A percentile compares a stretch with the other conserved stretches of the same genome.
Conservation (phyloP, 2,888 invertebrate genomes). For the Polietes domitor region DNA sequence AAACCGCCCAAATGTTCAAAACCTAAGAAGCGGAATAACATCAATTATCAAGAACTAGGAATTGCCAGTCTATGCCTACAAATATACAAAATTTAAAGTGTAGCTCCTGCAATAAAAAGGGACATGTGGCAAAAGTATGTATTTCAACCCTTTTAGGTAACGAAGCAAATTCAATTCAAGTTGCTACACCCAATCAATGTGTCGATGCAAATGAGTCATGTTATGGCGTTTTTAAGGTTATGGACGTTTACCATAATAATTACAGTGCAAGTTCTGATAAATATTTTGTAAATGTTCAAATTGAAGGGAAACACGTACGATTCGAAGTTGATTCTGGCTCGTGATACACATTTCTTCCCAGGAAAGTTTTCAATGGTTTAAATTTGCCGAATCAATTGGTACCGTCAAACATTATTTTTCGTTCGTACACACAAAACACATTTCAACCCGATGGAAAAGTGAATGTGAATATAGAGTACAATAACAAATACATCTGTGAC, state of each 20-base stretch:
- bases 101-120: too few species aligned
- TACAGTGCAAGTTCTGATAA: not conserved
- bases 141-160: too few species aligned
- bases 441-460: slow-evolving; percentile 52
- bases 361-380: slow-evolving; percentile 22
- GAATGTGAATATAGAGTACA: slow-evolving; percentile 37
- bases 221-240: too few species aligned
- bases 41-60: slow-evolving; percentile 5
- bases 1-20: too few species aligned
- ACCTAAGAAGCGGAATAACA: not conserved
- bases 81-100: too few species aligned
- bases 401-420: slow-evolving; percentile 9
- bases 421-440: too few species aligned
- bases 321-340: slow-evolving; percentile 47
- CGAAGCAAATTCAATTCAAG: too few species aligned
- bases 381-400: slow-evolving; percentile 9
- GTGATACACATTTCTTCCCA: slow-evolving; percentile 29
- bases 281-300: slow-evolving; percentile 39
- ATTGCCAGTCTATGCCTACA: slow-evolving; percentile 25
- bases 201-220: too few species aligned
- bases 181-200: too few species aligned
- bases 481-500: slow-evolving; percentile 23
- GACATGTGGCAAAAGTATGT: too few species aligned
- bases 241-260: too few species aligned
- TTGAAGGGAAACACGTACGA: slow-evolving; percentile 40